Evolutionary conservation across 2,888 invertebrate species (phyloP), one percentile per base, ranked within the genome.

Genomic region (Monoplex corrugatus): DNA sequence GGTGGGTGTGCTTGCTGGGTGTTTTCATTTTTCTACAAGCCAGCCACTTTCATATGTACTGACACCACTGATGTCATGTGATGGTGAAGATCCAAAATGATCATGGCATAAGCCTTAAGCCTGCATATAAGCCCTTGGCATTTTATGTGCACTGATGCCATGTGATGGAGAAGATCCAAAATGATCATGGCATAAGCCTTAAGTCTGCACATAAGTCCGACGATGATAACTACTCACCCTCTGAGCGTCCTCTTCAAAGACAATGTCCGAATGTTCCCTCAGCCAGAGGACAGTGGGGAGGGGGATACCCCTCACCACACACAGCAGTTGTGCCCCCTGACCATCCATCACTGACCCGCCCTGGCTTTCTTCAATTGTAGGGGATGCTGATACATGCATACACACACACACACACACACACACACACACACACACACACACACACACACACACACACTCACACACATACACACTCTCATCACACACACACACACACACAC

Each of bases 261-360:
- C 87, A 1, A 35, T 13, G 32, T 84, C 85, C 16, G 89, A 89
- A 43, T 89, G 75, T 23, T 83, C 63, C 13, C 89, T 86, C 23
- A 89, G 75, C 91, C 91, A 91, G 13, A 83, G 78, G 32, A 91
- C 88, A 1, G 50, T 44, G 5, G 91, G 91, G 28, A 91, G 44
- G 10, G 91, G 91, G 23, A 82, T 86, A 2, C 91, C 91, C 6
- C 57, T 86, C 38, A 82, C 91, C 0, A 50, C 86, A 75, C 91
- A 91, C 19, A 87, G 43, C 44, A 91, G 89, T 32, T 80, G 78
- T 5, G 91, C 87, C 32, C 87, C 50, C 44, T 44, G n/a, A 23
- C 86, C 84, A 13, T 87, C 82, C 63, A 45, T 82, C 16, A 87
- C 91, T 35, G 68, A 50, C 38, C 16, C 43, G 19, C 89, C 90